Percentiles rank a stretch among this genome's conserved stretches.
phyloP scores from a whole-genome alignment of 2,888 invertebrate species.

The Alcis repandata region DNA sequence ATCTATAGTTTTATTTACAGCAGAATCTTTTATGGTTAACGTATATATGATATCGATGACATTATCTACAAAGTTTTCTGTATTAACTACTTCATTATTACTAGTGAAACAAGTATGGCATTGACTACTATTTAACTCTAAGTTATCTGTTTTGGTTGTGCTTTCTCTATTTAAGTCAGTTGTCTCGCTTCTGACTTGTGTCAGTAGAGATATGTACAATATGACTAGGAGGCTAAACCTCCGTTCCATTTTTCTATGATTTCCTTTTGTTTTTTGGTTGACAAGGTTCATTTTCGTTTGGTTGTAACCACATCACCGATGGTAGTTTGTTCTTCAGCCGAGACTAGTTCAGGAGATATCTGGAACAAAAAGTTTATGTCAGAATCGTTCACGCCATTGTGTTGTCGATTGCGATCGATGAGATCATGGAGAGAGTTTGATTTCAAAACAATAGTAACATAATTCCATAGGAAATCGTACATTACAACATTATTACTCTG shows the following conservation, averaged over 20 bases:
- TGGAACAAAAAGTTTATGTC: constrained; percentile 64
- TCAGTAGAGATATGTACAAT: constrained; percentile 67
- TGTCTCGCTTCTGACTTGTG: constrained; percentile 69
- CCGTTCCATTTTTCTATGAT: constrained; percentile 67
- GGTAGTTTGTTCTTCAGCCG: constrained; percentile 37
- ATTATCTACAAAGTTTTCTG: constrained; percentile 61
- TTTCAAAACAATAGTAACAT: constrained; percentile 16
- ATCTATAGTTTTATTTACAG: constrained; percentile 71
- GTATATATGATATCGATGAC: constrained; percentile 67
- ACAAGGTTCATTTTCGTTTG: constrained; percentile 69
- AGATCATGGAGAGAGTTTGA: constrained; percentile 4
- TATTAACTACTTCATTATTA: constrained; percentile 52
- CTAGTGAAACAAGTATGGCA: constrained; percentile 83
- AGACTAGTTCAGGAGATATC: constrained; percentile 61
- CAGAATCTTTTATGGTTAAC: constrained; percentile 66
- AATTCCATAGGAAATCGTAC: background rate
- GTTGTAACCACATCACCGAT: constrained; percentile 75
- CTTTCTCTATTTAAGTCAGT: constrained; percentile 53
- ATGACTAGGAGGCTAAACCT: constrained; percentile 66
- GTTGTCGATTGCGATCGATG: constrained; percentile 25
- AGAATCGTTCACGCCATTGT: constrained; percentile 42
- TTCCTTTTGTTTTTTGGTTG: constrained; percentile 59
- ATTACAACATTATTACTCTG: background rate
- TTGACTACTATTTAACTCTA: constrained; percentile 72
- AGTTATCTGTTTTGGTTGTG: constrained; percentile 65